Percentiles rank a stretch among this genome's conserved stretches.
phyloP scores from a whole-genome alignment of 2,113 vertebrate genomes.

The Meleagris gallopavo region DNA sequence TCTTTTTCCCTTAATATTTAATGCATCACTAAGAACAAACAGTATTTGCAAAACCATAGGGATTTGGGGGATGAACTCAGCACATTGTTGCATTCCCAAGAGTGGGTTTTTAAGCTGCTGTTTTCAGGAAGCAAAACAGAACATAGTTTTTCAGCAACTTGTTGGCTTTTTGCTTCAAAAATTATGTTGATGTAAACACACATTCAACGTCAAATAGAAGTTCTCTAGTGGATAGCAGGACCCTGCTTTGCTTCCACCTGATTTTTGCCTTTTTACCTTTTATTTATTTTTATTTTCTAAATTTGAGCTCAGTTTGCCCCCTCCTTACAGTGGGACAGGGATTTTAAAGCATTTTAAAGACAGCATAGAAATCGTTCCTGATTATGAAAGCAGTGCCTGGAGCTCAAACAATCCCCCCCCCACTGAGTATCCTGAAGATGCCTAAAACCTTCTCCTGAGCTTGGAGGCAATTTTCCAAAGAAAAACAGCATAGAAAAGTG shows the following conservation, averaged over 20 bases:
- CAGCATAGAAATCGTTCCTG: neutral
- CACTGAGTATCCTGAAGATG: neutral
- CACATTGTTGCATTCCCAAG: fast-evolving
- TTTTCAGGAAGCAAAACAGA: fast-evolving
- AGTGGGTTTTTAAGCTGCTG: fast-evolving
- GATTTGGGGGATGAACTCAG: fast-evolving
- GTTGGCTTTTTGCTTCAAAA: fast-evolving
- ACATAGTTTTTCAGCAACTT: fast-evolving
- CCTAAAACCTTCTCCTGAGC: neutral
- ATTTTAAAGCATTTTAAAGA: neutral
- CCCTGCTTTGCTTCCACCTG: fast-evolving
- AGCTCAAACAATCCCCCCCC: neutral
- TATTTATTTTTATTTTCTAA: neutral
- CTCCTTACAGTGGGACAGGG: fast-evolving
- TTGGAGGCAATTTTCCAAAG: fast-evolving
- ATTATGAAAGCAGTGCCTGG: fast-evolving
- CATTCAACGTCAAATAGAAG: fast-evolving
- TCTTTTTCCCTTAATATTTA: neutral
- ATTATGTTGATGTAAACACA: fast-evolving
- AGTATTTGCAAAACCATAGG: fast-evolving
- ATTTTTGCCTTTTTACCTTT: fast-evolving
- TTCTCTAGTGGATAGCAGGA: too few relatives aligned
- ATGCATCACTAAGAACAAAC: fast-evolving
- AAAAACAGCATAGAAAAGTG: neutral
- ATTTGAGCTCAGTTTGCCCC: fast-evolving